Percentiles rank a stretch among this genome's conserved stretches.
Evolutionary conservation across 2,888 invertebrate genomes (phyloP).

Genomic region (Pachydiplax longipennis): DNA sequence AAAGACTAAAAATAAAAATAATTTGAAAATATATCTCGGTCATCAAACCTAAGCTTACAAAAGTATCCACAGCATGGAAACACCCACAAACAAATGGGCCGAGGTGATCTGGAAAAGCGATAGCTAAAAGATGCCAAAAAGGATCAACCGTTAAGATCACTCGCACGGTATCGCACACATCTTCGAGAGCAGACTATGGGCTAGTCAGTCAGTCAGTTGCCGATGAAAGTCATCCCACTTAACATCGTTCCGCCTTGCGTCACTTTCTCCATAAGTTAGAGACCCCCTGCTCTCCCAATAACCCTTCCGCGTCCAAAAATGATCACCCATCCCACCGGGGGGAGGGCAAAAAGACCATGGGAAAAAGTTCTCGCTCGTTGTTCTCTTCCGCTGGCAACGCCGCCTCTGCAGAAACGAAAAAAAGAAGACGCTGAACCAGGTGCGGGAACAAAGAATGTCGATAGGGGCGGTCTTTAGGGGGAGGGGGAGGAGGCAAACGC

Average conservation of each 20-base stretch:
- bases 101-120: too few species aligned
- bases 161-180: too few species aligned
- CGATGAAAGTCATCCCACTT: not conserved
- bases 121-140: too few species aligned
- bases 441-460: not conserved
- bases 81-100: too few species aligned
- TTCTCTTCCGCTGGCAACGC: not conserved
- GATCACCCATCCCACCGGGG: not conserved
- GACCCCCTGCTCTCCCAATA: not conserved
- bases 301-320: not conserved
- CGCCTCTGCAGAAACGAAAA: not conserved
- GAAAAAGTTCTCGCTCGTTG: not conserved
- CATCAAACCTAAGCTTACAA: too few species aligned
- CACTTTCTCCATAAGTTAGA: not conserved
- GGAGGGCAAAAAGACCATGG: not conserved
- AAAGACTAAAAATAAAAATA: too few species aligned
- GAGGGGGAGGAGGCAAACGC: not conserved
- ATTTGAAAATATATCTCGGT: too few species aligned
- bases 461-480: not conserved
- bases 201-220: too few species aligned
- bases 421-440: not conserved
- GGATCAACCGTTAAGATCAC: too few species aligned
- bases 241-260: not conserved
- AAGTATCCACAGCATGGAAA: too few species aligned
- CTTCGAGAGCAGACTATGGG: too few species aligned